These are phyloP conservation scores for Epinotia demarniana DNA, from an alignment of 2,888 invertebrate genomes.

Conservation along the genomic window DNA sequence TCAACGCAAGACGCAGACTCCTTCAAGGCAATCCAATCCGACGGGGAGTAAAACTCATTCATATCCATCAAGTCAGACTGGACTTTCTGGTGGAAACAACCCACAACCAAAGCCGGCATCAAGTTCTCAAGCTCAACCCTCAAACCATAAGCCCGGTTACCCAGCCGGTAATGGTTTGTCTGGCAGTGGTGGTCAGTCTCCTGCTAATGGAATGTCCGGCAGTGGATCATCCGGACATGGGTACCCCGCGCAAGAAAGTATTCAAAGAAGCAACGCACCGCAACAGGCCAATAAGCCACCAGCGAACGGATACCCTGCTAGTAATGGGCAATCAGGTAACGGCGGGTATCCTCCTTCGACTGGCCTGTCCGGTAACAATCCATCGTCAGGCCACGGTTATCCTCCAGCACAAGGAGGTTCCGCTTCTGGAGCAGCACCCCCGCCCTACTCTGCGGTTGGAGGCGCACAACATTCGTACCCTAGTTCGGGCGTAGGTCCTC, in stretches of 20 bases:
- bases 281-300: constrained; percentile 36
- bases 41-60: constrained; percentile 48
- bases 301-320: constrained; percentile 56
- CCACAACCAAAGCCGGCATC: constrained; percentile 46
- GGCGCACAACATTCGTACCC: constrained; percentile 29
- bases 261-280: constrained; percentile 68
- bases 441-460: constrained; percentile 43
- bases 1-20: constrained; percentile 59
- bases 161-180: constrained; percentile 72
- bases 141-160: constrained; percentile 36
- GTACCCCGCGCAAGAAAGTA: constrained; percentile 70
- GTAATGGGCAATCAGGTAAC: constrained; percentile 70
- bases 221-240: constrained; percentile 60
- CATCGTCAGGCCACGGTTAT: constrained; percentile 52
- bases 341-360: constrained; percentile 66
- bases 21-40: constrained; percentile 63
- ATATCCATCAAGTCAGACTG: constrained; percentile 53
- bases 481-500: constrained; percentile 40
- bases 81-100: constrained; percentile 48
- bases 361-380: constrained; percentile 68
- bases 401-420: constrained; percentile 52
- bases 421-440: constrained; percentile 45
- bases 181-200: constrained; percentile 65
- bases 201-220: constrained; percentile 72
- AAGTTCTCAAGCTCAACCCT: constrained; percentile 56